phyloP scores from a whole-genome alignment of 2,888 invertebrate species.

The Buathra laborator region DNA sequence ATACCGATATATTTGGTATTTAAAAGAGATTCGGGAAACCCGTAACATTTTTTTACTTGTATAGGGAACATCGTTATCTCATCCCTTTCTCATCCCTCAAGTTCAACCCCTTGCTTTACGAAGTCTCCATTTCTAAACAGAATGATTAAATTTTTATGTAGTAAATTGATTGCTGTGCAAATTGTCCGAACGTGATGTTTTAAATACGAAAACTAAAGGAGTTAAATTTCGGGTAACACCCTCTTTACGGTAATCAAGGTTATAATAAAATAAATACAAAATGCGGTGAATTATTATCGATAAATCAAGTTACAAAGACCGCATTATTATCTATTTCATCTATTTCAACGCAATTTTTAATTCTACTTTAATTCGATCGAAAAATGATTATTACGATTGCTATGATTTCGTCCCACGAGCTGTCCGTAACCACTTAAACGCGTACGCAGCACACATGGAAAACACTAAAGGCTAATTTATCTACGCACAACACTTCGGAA shows the following conservation, averaged over 20 bases:
- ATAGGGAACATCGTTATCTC: neutral
- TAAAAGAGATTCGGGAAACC: neutral
- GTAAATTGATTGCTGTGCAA: neutral
- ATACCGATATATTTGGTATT: neutral
- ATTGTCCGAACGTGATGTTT: neutral
- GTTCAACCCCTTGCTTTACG: neutral
- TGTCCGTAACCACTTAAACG: neutral
- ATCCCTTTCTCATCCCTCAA: too few species aligned
- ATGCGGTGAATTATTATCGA: too few species aligned
- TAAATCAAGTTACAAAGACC: too few species aligned
- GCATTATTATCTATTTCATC: too few species aligned
- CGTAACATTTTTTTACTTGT: neutral
- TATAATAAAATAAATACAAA: too few species aligned
- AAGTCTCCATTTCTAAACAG: neutral
- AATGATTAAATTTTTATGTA: neutral
- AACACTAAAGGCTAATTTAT: neutral
- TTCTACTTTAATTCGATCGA: neutral
- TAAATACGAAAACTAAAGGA: neutral
- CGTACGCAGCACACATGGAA: neutral
- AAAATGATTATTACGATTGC: neutral
- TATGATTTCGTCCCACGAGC: neutral
- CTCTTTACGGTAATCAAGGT: too few species aligned
- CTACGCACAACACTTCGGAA: constrained; percentile 19
- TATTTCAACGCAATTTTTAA: too few species aligned
- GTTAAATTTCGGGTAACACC: too few species aligned